Conservation (phyloP, 64 coral and sea anemone genomes). For the Montipora cactus region DNA sequence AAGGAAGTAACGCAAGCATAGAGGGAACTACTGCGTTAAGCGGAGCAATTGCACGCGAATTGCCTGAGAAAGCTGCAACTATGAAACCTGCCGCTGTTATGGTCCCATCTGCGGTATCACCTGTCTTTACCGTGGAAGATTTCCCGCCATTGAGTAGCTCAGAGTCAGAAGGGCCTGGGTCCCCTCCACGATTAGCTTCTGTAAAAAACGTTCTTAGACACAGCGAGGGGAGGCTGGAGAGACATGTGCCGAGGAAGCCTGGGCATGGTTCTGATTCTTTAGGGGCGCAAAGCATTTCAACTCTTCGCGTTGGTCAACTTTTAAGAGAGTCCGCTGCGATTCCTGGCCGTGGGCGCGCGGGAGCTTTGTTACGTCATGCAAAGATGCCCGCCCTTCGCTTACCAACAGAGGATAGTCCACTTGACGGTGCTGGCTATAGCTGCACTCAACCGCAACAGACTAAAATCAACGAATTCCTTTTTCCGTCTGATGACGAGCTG, state of each 20-base stretch:
- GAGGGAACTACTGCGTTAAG: neutral
- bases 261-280: neutral
- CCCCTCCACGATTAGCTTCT: conserved; percentile 28
- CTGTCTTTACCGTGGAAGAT: conserved; percentile 61
- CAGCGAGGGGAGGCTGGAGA: neutral
- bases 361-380: conserved; percentile 36
- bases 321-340: neutral
- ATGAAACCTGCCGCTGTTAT: neutral
- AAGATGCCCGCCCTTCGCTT: conserved; percentile 61
- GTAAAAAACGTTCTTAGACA: neutral
- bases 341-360: conserved; percentile 79
- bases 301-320: neutral
- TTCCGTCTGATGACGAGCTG: conserved; percentile 89
- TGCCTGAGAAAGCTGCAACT: neutral
- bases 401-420: conserved; percentile 51
- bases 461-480: conserved; percentile 24
- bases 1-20: neutral
- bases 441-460: neutral
- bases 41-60: neutral
- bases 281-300: neutral
- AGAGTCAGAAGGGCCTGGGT: conserved; percentile 58
- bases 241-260: neutral
- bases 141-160: conserved; percentile 87
- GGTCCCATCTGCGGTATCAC: neutral
- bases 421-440: neutral